These are phyloP conservation scores for Pyrgus malvae DNA, from an alignment of 2,888 invertebrate genomes.

Conservation along the genomic window DNA sequence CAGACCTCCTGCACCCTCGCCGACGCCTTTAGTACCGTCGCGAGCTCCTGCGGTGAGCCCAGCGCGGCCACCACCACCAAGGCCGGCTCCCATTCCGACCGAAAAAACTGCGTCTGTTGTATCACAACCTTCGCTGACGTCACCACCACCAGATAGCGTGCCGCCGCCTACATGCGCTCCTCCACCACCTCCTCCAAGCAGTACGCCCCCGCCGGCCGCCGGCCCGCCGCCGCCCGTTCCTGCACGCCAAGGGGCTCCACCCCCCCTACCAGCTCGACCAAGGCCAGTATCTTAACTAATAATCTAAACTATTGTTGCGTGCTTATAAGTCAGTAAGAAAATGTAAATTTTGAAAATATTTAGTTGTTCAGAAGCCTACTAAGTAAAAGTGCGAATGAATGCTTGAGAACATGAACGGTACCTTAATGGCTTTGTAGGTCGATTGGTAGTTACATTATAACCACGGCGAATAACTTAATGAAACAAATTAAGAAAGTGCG, in stretches of 20 bases:
- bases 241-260: slow-evolving; percentile 82
- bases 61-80: slow-evolving; percentile 81
- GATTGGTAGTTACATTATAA: background rate
- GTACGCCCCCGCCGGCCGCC: slow-evolving; percentile 57
- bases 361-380: slow-evolving; percentile 2
- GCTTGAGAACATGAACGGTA: background rate
- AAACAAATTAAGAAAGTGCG: background rate
- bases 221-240: slow-evolving; percentile 77
- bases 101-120: slow-evolving; percentile 62
- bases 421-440: background rate
- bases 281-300: slow-evolving; percentile 48
- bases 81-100: slow-evolving; percentile 79
- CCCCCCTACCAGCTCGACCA: slow-evolving; percentile 85
- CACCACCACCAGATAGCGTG: slow-evolving; percentile 80
- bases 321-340: background rate
- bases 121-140: slow-evolving; percentile 61
- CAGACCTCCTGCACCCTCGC: slow-evolving; percentile 84
- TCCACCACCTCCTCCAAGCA: slow-evolving; percentile 63
- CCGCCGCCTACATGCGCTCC: slow-evolving; percentile 86
- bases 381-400: background rate
- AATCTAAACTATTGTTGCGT: background rate
- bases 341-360: slow-evolving; percentile 12
- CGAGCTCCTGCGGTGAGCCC: slow-evolving; percentile 74
- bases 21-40: slow-evolving; percentile 68
- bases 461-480: too few relatives aligned